These are phyloP conservation scores for Nomada fucata DNA, from an alignment of 2,888 invertebrate genomes.

Conservation along the genomic window DNA sequence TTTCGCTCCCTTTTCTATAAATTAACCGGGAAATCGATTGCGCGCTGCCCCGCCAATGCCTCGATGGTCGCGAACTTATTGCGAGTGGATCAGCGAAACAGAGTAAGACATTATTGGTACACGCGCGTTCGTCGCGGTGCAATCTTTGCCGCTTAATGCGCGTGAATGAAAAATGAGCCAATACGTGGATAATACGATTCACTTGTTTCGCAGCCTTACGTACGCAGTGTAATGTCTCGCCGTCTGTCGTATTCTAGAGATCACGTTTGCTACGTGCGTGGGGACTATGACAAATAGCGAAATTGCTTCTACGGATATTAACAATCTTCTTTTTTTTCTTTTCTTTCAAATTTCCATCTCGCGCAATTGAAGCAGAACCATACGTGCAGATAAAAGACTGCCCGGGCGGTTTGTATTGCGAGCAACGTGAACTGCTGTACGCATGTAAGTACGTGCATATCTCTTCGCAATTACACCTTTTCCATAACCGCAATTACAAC, in stretches of 20 bases:
- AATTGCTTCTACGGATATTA: not conserved
- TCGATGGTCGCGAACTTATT: conserved; percentile 21
- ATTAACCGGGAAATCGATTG: conserved; percentile 3
- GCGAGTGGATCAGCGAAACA: not conserved
- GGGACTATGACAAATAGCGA: conserved; percentile 11
- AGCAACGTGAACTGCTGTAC: conserved; percentile 11
- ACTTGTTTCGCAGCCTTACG: conserved; percentile 10
- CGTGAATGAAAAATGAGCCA: conserved; percentile 16
- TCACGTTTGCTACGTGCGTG: conserved; percentile 1
- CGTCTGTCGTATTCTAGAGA: not conserved
- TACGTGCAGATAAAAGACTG: not conserved
- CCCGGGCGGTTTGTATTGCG: not conserved
- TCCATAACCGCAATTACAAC: conserved; percentile 42
- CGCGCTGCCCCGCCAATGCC: not conserved
- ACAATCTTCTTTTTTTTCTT: not conserved
- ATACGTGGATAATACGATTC: conserved; percentile 25
- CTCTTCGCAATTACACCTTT: conserved; percentile 37
- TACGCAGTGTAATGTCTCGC: not conserved
- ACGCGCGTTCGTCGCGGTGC: not conserved
- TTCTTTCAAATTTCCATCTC: not conserved
- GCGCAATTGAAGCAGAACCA: not conserved
- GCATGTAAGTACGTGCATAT: not conserved
- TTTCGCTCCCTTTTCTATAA: not conserved
- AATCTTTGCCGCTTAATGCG: too few species aligned
- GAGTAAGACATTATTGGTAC: not conserved